Conservation (phyloP, 2,113 vertebrate genomes). For the Embiotoca jacksoni region DNA sequence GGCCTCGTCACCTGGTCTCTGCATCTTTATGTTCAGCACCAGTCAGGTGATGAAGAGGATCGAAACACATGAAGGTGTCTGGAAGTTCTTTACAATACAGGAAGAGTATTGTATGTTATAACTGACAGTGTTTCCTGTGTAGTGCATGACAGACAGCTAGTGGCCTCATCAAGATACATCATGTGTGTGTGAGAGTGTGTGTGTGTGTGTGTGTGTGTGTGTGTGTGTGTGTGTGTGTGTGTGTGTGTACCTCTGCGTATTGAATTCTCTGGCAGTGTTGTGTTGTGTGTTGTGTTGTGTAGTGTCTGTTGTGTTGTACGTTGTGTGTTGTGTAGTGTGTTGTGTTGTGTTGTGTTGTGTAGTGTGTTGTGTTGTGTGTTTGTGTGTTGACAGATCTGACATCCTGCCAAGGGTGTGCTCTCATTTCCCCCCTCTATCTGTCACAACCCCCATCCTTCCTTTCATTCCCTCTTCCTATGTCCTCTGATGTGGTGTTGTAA, state of each 20-base stretch:
- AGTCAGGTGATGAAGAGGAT: background rate
- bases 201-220: constrained; percentile 6
- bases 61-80: background rate
- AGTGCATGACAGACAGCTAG: background rate
- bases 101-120: background rate
- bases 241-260: constrained; percentile 64
- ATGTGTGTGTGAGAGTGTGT: constrained; percentile 11
- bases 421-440: constrained; percentile 40
- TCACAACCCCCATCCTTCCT: constrained; percentile 55
- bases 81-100: background rate
- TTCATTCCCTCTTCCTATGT: constrained; percentile 48
- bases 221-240: constrained; percentile 23
- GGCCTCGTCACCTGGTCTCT: background rate
- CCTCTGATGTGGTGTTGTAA: constrained; percentile 55
- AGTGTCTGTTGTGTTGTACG: constrained; percentile 28
- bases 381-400: constrained; percentile 70
- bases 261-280: constrained; percentile 67
- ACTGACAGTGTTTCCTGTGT: constrained; percentile 19
- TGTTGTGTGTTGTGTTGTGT: constrained; percentile 29
- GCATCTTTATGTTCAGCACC: background rate
- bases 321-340: constrained; percentile 55
- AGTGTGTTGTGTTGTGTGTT: constrained; percentile 50
- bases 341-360: background rate
- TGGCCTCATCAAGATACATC: too few relatives aligned
- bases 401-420: constrained; percentile 73